Conservation (phyloP, 2,797 vertebrate genomes). For the Ctenosaura bakeri region DNA sequence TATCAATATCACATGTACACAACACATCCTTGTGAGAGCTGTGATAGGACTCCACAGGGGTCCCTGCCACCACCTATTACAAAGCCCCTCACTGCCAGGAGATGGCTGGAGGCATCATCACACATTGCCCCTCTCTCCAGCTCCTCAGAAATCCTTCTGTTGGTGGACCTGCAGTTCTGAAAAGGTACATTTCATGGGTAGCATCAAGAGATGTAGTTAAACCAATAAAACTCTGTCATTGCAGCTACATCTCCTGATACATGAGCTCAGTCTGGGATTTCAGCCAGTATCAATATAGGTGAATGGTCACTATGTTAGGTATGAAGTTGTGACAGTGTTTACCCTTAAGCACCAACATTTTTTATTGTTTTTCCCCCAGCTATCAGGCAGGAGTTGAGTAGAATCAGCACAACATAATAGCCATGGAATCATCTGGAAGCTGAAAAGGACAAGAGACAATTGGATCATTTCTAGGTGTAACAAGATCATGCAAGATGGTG, state of each 20-base stretch:
- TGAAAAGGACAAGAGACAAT: conserved; percentile 74
- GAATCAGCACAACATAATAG: conserved; percentile 94
- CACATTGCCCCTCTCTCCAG: too few species aligned
- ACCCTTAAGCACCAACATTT: not conserved
- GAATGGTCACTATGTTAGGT: not conserved
- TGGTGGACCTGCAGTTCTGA: too few species aligned
- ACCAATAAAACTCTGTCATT: too few species aligned
- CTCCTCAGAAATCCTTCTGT: too few species aligned
- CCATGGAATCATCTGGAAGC: conserved; percentile 69
- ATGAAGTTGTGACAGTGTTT: not conserved
- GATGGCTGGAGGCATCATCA: too few species aligned
- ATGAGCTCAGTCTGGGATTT: not conserved
- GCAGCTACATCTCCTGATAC: too few species aligned
- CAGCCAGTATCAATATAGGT: not conserved
- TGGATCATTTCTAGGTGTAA: conserved; percentile 79
- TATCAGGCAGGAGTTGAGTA: conserved; percentile 97
- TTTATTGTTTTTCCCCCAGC: conserved; percentile 71
- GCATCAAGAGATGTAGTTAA: too few species aligned
- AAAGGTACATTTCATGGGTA: too few species aligned
- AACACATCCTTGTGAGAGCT: not conserved
- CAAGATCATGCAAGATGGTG: conserved; percentile 82
- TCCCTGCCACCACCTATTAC: too few species aligned
- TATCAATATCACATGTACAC: not conserved
- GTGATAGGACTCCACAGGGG: too few species aligned
- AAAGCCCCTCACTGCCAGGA: too few species aligned